Base-by-base conservation (phyloP, 2,797 vertebrate genomes). In the Cyprinella venusta region DNA sequence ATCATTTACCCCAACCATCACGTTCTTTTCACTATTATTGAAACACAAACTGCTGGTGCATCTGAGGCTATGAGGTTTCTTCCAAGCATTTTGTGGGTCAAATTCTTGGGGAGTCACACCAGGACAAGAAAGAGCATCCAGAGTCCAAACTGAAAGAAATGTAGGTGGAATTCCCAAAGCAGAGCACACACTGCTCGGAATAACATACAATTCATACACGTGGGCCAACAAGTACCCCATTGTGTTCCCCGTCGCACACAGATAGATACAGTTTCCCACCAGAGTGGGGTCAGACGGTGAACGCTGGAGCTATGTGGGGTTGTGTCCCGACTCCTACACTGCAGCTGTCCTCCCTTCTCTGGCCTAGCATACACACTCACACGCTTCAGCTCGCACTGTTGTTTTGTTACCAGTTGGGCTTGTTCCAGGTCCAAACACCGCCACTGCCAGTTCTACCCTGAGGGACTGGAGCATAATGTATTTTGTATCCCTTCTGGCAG, bases 401-500 rank as follows among this genome's bases (percentile, higher is more conserved):
- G 26, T 92, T 93, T 30, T 30, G 26, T 92, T 93, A 90, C 90
- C 45, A 45, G 79, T 91, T 91, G 91, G 92, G 84, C 80, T 68
- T 0, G 19, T 78, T 93, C 92, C 92, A 93, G 85, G 89, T 88
- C 87, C 88, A 88, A 86, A 88, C 84, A 86, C 82, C 79, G 81
- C 84, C 84, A 19, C 87, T 93, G 91, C 92, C 91, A 94, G 88
- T 86, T 86, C 81, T 90, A 90, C 90, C 90, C 86, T 83, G 84
- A 89, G 89, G 90, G 90, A 89, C 86, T 89, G 91, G 91, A 89
- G 89, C 87, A 90, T 92, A 92, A 93, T 91, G 89, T 91, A 92
- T 94, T 93, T 94, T 92, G 93, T 90, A 90, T 91, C 85, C 87
- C 79, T 79, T 85, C 87, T 92, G 90, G 92, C 90, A 91, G 88